phyloP scores from a whole-genome alignment of 2,797 vertebrate species.

The Ambastaia sidthimunki region DNA sequence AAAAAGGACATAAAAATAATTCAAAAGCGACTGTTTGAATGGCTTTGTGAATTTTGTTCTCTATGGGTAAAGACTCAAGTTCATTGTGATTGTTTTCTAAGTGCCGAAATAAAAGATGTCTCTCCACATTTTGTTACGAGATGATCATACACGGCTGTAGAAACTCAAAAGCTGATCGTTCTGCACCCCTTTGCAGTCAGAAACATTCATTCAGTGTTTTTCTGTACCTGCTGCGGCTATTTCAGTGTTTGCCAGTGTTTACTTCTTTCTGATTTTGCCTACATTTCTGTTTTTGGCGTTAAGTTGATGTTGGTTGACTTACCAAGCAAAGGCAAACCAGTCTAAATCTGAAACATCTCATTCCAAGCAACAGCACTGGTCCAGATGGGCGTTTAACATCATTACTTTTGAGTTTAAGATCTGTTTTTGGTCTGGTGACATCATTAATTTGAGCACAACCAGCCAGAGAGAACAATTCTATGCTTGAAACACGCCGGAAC shows the following conservation, averaged over 20 bases:
- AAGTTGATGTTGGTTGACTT: background rate
- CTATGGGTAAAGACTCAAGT: slow-evolving; percentile 93
- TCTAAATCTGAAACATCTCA: background rate
- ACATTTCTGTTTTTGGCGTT: background rate
- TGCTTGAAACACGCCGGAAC: background rate
- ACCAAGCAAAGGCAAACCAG: background rate
- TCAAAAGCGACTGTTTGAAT: slow-evolving; percentile 88
- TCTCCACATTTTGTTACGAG: slow-evolving; percentile 80
- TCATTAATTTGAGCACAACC: slow-evolving; percentile 38
- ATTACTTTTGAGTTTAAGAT: background rate
- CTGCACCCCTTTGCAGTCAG: slow-evolving; percentile 58
- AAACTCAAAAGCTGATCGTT: slow-evolving; percentile 60
- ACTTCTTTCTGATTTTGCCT: background rate
- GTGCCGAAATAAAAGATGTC: slow-evolving; percentile 90
- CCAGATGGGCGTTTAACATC: background rate
- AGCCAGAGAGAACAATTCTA: slow-evolving; percentile 4
- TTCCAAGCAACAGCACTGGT: background rate
- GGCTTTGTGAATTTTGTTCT: slow-evolving; percentile 99
- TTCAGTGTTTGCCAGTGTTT: slow-evolving; percentile 24
- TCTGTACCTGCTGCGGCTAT: slow-evolving; percentile 57
- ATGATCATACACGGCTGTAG: slow-evolving; percentile 64
- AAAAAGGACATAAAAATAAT: slow-evolving; percentile 75
- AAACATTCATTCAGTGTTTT: slow-evolving; percentile 3
- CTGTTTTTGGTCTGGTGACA: background rate
- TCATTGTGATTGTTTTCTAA: slow-evolving; percentile 97